phyloP scores from a whole-genome alignment of 2,888 invertebrate genomes.

The Agriopis marginaria region DNA sequence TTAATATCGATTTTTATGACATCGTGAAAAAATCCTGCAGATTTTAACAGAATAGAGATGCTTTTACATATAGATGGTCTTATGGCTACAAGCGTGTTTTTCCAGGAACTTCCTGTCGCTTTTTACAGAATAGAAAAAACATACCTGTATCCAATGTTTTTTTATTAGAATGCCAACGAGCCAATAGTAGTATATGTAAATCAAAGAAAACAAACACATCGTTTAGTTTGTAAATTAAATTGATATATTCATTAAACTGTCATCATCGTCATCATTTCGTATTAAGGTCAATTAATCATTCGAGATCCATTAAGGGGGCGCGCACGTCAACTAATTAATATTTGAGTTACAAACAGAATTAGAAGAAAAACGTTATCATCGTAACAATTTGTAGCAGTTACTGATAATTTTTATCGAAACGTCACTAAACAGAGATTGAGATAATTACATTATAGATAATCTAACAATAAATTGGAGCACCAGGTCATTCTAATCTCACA shows the following conservation, averaged over 20 bases:
- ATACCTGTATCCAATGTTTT: not conserved
- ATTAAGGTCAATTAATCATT: conserved; percentile 14
- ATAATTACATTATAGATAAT: too few species aligned
- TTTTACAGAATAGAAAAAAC: not conserved
- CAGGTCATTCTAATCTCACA: too few species aligned
- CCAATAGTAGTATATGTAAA: not conserved
- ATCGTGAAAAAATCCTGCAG: not conserved
- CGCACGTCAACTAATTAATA: conserved; percentile 10
- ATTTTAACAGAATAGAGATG: not conserved
- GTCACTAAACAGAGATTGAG: too few species aligned
- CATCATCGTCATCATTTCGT: not conserved
- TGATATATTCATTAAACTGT: conserved; percentile 3
- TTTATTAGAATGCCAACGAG: not conserved
- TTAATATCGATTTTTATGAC: not conserved
- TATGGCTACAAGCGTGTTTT: not conserved
- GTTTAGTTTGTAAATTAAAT: conserved; percentile 3
- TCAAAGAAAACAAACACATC: not conserved
- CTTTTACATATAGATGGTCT: not conserved
- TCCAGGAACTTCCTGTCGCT: not conserved
- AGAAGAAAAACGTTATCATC: too few species aligned
- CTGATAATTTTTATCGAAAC: too few species aligned
- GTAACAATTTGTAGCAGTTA: too few species aligned
- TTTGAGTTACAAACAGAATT: not conserved
- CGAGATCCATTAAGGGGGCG: conserved; percentile 2
- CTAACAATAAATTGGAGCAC: too few species aligned